These are phyloP conservation scores for Microcebus griseorufus DNA, from an alignment of 2,113 vertebrate species.

Conservation along the genomic window DNA sequence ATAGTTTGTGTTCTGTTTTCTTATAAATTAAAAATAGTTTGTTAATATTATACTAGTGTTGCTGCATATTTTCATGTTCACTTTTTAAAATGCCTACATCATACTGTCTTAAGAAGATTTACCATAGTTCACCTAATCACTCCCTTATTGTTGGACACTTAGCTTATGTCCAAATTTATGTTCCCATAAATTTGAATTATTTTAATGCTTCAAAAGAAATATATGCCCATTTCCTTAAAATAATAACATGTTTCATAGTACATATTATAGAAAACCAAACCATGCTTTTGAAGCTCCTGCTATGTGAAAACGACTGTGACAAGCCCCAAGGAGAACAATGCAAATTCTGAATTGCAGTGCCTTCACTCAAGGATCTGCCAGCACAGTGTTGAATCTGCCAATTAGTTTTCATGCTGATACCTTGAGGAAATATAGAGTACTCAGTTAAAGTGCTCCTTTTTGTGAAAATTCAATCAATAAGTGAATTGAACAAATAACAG, in stretches of 20 bases:
- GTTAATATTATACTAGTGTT: not conserved
- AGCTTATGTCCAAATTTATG: conserved; percentile 18
- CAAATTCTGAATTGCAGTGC: not conserved
- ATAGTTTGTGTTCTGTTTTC: not conserved
- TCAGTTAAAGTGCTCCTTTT: not conserved
- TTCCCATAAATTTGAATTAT: not conserved
- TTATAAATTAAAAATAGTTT: conserved; percentile 4
- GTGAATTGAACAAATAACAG: not conserved
- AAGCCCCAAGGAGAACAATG: not conserved
- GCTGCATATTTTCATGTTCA: not conserved
- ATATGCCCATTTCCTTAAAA: not conserved
- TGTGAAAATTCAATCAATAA: conserved; percentile 13
- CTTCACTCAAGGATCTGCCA: not conserved
- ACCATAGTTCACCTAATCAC: not conserved
- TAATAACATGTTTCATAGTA: not conserved
- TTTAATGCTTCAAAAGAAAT: conserved; percentile 27
- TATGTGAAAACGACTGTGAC: not conserved
- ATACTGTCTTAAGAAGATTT: not conserved
- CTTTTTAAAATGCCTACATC: not conserved
- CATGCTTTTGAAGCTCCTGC: not conserved
- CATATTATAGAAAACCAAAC: not conserved
- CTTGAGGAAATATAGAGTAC: not conserved
- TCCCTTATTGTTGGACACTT: not conserved
- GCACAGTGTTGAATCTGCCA: not conserved
- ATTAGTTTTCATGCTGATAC: not conserved